Percentiles rank a stretch among this genome's conserved stretches.
Conservation (phyloP, 2,888 invertebrate genomes). For the Ochlodes sylvanus region DNA sequence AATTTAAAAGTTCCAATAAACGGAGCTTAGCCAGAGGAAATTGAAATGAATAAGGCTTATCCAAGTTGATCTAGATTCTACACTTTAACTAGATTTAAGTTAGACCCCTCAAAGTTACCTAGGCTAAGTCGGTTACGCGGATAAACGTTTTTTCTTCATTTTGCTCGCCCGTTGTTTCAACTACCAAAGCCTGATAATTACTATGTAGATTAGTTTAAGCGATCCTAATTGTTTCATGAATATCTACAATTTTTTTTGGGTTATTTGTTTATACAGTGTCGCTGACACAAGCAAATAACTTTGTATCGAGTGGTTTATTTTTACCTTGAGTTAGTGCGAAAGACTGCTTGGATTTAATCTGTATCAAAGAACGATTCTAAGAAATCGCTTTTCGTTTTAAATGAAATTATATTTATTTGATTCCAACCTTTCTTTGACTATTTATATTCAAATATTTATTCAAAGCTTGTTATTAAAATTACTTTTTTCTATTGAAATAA, state of each 20-base stretch:
- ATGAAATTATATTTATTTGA: too few relatives aligned
- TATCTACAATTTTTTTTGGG: neutral
- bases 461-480: too few relatives aligned
- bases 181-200: conserved; percentile 59
- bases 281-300: too few relatives aligned
- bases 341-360: too few relatives aligned
- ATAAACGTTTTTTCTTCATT: conserved; percentile 46
- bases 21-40: conserved; percentile 45
- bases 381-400: too few relatives aligned
- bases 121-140: conserved; percentile 55
- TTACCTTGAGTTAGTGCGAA: too few relatives aligned
- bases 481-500: too few relatives aligned
- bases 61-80: conserved; percentile 54
- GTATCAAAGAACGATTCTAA: too few relatives aligned
- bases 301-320: too few relatives aligned
- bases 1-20: conserved; percentile 7
- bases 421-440: too few relatives aligned
- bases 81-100: conserved; percentile 65
- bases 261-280: neutral
- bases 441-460: too few relatives aligned
- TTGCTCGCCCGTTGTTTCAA: conserved; percentile 10
- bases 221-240: conserved; percentile 13
- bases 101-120: conserved; percentile 62
- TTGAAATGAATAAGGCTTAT: conserved; percentile 62
- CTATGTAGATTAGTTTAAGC: conserved; percentile 17